Conservation (phyloP, 64 coral and sea anemone species). For the Porites lutea region DNA sequence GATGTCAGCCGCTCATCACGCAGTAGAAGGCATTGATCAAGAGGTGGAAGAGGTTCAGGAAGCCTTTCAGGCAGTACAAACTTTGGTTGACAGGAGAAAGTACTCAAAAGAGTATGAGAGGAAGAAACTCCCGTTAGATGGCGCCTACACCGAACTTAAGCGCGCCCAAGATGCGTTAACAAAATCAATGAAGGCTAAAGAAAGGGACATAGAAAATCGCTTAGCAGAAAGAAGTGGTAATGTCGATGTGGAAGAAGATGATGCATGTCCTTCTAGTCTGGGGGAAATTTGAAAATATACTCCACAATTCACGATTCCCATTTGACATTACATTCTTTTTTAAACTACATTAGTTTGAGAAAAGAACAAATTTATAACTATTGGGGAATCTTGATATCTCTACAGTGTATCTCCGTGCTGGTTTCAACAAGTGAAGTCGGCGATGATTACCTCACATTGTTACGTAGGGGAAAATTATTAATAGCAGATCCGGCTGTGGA, state of each 20-base stretch:
- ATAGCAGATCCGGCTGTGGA: no score
- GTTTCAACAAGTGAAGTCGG: no score
- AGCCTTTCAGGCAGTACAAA: not conserved
- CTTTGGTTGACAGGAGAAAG: not conserved
- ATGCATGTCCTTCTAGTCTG: not conserved
- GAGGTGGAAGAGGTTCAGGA: not conserved
- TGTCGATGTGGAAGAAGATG: not conserved
- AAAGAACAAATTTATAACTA: no score
- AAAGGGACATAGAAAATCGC: not conserved
- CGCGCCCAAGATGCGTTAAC: conserved; percentile 57
- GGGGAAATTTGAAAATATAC: not conserved
- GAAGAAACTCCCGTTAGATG: conserved; percentile 34
- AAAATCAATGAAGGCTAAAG: conserved; percentile 40
- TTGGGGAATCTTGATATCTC: no score
- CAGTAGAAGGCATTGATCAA: conserved; percentile 23
- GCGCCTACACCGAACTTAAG: conserved; percentile 60
- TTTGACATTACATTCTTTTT: not conserved
- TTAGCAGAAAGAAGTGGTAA: not conserved
- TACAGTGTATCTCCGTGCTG: no score
- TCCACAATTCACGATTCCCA: not conserved
- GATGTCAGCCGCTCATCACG: conserved; percentile 4
- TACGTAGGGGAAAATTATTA: no score
- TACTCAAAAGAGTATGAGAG: not conserved
- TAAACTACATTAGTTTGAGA: no score
- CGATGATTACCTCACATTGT: no score